Evolutionary conservation across 2,888 invertebrate genomes (phyloP), one percentile per base, ranked within the genome.

Genomic region (Mythimna loreyi): DNA sequence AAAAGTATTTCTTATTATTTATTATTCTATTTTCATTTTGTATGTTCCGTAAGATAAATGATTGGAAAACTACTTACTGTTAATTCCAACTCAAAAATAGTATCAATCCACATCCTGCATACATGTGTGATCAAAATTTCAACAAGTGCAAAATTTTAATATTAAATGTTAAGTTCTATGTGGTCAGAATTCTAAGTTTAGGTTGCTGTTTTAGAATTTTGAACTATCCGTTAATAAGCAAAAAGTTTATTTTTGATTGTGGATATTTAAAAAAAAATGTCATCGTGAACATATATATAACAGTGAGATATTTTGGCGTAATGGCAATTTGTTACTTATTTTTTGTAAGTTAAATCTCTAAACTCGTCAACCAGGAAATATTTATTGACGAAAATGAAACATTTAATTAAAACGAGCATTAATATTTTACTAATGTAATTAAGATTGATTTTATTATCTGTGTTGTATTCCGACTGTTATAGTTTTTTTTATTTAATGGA

Each of bases 311-410:
- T 76, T 74, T 83, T 75, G 45, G 65, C 70, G 64, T 75, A 75
- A 70, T 36, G n/a, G 65, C 53, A 52, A 71, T 79, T 72, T 73
- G 68, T 72, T 56, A 68, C n/a, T 11, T 23, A 55, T 59, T 75
- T 80, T 82, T 76, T 82, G 60, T 47, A 68, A 50, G 40, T 40
- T 11, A 1, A 36, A 67, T 63, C 19, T 63, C 33, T 33, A 68
- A 79, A 80, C 72, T 71, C 58, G 84, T 83, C 77, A 66, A 85
- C 61, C 85, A 76, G 84, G 85, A 84, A 82, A 63, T 72, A 65
- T 30, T 63, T 55, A 60, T 25, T 30, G 23, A 53, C 49, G 16
- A 72, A 76, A 76, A 80, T 69, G 47, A 73, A 50, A 67, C 57
- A 66, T 75, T 72, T 76, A 21, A 74, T 72, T 76, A 21, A 74